Evolutionary conservation across 30 jellyfish, hydroid and myxozoan species (phyloP).

Genomic region (Hydractinia symbiolongicarpus): DNA sequence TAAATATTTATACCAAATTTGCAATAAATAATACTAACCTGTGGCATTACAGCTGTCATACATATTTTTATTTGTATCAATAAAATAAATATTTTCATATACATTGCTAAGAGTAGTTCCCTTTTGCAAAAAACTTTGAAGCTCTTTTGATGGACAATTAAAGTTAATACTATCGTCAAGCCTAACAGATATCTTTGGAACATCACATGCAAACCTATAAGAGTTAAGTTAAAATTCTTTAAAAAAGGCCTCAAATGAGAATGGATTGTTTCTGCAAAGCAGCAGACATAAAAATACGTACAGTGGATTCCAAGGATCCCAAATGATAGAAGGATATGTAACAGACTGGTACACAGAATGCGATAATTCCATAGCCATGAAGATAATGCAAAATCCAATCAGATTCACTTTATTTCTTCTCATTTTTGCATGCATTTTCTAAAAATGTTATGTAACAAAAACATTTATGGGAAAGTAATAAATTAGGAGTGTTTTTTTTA

Average conservation of each 20-base stretch:
- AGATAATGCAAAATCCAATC: not conserved
- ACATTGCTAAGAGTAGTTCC: not conserved
- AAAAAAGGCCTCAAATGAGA: too few relatives aligned
- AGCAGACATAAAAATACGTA: not conserved
- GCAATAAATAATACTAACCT: not conserved
- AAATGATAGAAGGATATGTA: not conserved
- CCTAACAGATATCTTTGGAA: not conserved
- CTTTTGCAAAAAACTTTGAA: too few relatives aligned
- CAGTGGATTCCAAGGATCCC: slow-evolving; percentile 10
- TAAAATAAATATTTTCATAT: not conserved
- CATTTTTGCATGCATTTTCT: too few relatives aligned
- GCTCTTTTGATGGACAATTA: not conserved
- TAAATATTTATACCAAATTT: not conserved
- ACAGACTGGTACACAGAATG: not conserved
- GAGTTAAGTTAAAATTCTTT: too few relatives aligned
- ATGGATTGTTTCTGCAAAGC: too few relatives aligned
- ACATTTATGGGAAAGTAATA: too few relatives aligned
- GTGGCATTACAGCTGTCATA: slow-evolving; percentile 8
- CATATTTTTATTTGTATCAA: not conserved
- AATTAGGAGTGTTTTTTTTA: too few relatives aligned
- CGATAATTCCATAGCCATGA: not conserved
- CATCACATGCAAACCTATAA: slow-evolving; percentile 1
- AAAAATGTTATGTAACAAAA: too few relatives aligned
- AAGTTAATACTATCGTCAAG: not conserved
- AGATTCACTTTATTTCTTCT: too few relatives aligned